Base-by-base conservation (phyloP, 2,113 vertebrate genomes). In the Verasper variegatus region DNA sequence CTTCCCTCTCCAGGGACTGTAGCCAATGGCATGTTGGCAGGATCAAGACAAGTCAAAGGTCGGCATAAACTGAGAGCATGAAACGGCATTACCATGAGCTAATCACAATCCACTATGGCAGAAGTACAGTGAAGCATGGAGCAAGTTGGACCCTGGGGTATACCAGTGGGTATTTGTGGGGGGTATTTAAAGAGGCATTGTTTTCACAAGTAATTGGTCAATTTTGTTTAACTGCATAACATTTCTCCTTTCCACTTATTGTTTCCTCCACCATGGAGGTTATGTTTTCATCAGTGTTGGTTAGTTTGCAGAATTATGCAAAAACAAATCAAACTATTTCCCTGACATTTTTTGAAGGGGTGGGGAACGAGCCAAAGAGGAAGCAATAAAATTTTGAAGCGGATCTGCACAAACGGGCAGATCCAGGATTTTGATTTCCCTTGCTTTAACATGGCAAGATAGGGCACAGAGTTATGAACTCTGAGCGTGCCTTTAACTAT, bases 11-110 rank as follows among this genome's bases (percentile, higher is more conserved):
- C 0, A 8, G 63, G 63, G 81, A 65, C 56, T 52, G 24, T 26
- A 78, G 84, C 87, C 84, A 81, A 77, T 72, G 77, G 74, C 83
- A 72, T 40, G 63, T 60, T 71, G 70, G 70, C 71, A 64, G 61
- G 76, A 62, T 87, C 82, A 7, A 72, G 80, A 71, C 27, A 42
- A 73, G 78, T 86, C 86, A 89, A 92, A 92, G 83, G 88, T 89
- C 76, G 37, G 61, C 49, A 66, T 83, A 51, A 80, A 80, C 37
- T 31, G 42, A 77, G 68, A 59, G 60, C 54, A 58, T 5, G 5
- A 68, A 72, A 61, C 17, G 70, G 70, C 52, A 92, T 42, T 79
- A 89, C 57, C 82, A 75, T 78, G 60, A 80, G 60, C 66, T 85
- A 84, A 86, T 84, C 23, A 63, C 21, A 14, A 61, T 62, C 17